Conservation (phyloP, 2,888 invertebrate species). For the Pheosia gnoma region DNA sequence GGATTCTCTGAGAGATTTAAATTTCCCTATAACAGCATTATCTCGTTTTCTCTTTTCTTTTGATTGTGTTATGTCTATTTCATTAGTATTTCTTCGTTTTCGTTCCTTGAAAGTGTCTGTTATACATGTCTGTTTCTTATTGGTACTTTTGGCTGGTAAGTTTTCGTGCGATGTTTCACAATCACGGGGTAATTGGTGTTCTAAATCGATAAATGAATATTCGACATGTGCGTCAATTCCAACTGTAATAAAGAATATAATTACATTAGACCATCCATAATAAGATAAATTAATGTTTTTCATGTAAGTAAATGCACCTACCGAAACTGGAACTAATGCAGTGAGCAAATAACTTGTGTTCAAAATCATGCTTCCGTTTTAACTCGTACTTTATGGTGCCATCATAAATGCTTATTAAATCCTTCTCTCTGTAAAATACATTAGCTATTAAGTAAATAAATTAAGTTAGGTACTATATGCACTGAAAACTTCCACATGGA, state of each 20-base stretch:
- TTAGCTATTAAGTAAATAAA: neutral
- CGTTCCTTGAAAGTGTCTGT: conserved; percentile 59
- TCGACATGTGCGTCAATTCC: conserved; percentile 78
- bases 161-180: conserved; percentile 9
- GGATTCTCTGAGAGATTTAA: conserved; percentile 60
- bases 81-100: conserved; percentile 57
- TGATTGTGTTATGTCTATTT: conserved; percentile 44
- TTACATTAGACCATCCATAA: neutral
- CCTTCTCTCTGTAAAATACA: conserved; percentile 63
- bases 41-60: conserved; percentile 72
- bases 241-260: conserved; percentile 65
- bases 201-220: conserved; percentile 59
- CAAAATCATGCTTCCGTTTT: conserved; percentile 60
- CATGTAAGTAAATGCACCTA: conserved; percentile 44
- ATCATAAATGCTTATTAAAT: conserved; percentile 72
- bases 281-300: neutral
- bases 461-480: neutral
- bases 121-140: conserved; percentile 48
- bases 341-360: conserved; percentile 78
- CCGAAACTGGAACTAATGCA: conserved; percentile 85
- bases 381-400: conserved; percentile 71
- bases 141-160: conserved; percentile 19
- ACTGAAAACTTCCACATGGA: no score
- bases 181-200: conserved; percentile 22
- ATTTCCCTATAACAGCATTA: conserved; percentile 55